Conservation (phyloP, 2,797 vertebrate species). For the Sebastes taczanowskii region DNA sequence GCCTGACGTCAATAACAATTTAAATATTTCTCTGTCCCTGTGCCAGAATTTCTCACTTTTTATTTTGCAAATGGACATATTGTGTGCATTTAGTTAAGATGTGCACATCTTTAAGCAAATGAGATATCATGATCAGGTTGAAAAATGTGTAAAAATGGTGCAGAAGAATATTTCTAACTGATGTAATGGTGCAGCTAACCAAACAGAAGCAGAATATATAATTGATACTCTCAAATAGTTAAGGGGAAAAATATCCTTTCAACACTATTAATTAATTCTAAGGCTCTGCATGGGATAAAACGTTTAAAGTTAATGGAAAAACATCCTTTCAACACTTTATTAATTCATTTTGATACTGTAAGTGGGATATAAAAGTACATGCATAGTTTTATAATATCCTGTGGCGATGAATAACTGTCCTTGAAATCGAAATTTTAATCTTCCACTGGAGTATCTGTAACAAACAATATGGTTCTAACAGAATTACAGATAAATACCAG, state of each 20-base stretch:
- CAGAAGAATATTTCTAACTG: neutral
- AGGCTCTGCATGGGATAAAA: neutral
- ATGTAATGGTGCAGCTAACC: neutral
- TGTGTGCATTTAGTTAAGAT: neutral
- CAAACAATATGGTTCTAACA: neutral
- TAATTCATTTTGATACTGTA: neutral
- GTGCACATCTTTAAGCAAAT: neutral
- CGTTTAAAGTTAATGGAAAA: neutral
- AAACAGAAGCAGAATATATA: neutral
- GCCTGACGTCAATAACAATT: neutral
- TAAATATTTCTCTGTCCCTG: neutral
- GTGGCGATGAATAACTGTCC: neutral
- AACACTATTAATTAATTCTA: no score
- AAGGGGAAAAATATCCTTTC: neutral
- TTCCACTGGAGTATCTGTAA: neutral
- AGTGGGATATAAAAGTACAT: neutral
- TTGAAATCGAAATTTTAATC: neutral
- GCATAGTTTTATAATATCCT: neutral
- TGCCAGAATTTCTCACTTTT: neutral
- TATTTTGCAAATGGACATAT: neutral
- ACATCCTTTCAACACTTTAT: neutral
- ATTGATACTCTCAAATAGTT: neutral
- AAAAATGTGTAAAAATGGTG: neutral
- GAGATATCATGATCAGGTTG: no score
- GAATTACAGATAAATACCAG: neutral